Evolutionary conservation across 92 coral and sea anemone species (phyloP).

Genomic region (Palythoa grandis): DNA sequence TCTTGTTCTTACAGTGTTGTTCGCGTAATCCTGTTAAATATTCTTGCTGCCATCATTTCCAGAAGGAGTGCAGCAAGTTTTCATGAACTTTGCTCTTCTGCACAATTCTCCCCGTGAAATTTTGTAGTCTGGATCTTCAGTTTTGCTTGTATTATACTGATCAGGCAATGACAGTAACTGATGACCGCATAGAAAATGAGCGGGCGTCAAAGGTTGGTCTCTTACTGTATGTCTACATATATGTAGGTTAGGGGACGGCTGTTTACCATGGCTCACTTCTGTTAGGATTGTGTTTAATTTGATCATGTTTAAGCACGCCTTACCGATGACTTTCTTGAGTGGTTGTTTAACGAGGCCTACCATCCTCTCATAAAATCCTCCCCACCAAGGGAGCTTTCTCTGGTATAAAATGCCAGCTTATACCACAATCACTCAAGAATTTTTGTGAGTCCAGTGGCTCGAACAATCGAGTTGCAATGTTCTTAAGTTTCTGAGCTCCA

Average conservation of each 20-base stretch:
- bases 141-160: background rate
- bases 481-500: too few relatives aligned
- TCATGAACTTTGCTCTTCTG: conserved; percentile 42
- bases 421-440: conserved; percentile 46
- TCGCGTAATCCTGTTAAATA: conserved; percentile 36
- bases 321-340: conserved; percentile 56
- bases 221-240: conserved; percentile 39
- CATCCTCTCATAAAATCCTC: too few relatives aligned
- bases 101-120: conserved; percentile 13
- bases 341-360: too few relatives aligned
- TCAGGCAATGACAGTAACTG: conserved; percentile 38
- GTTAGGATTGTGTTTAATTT: too few relatives aligned
- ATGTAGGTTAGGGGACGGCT: too few relatives aligned
- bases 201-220: conserved; percentile 44
- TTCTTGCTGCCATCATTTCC: conserved; percentile 29
- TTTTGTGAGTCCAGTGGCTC: conserved; percentile 31
- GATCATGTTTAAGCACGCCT: conserved; percentile 51
- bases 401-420: conserved; percentile 56
- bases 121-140: conserved; percentile 28
- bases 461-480: conserved; percentile 35
- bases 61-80: conserved; percentile 25
- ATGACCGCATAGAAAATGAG: conserved; percentile 44
- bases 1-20: conserved; percentile 4
- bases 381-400: conserved; percentile 51
- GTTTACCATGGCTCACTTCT: too few relatives aligned